Base-by-base conservation (phyloP, 2,888 invertebrate species). In the Lagria hirta region DNA sequence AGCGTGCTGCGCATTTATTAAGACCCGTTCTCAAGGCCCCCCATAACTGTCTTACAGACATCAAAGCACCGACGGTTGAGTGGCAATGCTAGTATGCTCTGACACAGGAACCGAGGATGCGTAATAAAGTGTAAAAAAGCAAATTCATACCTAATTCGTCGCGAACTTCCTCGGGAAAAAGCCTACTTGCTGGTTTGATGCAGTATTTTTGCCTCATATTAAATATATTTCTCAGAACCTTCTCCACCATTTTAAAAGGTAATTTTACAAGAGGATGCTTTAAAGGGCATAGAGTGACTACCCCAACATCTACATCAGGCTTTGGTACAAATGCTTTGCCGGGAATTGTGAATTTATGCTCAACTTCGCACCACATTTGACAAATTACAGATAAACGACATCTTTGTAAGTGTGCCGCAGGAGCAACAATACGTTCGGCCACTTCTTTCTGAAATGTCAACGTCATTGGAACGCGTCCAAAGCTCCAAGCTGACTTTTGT, bases 391-490 rank as follows among this genome's bases (percentile, higher is more conserved):
- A 97, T 11, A 99, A 74, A 16, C 66, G 77, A 66, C 92, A 91
- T 55, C 99, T 77, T 62, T 91, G 86, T 1, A 73, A 69, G 30
- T 80, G 70, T 11, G 77, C 72, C 5, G 84, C 75, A 1, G 78
- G 77, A 1, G 97, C 94, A 3, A 85, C 82, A 71, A 99, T 87
- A 54, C 99, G 78, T 66, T 95, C 87, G 0, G 93, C 98, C 0
- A 99, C 95, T 78, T 98, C 97, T 62, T 93, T 88, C 71, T 99
- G 99, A 76, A 99, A 99, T 5, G 98, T 98, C 30, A 99, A 74
- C 0, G 94, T 91, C 84, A 99, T 83, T 40, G 82, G 79, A 1
- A 89, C 82, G 27, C 98, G 78, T 0, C 93, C 95, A 65, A 84
- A 83, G 0, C 74, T 69, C 86, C 94, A 96, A 0, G 88, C 85